phyloP scores from a whole-genome alignment of 2,888 invertebrate genomes.

The Protodeltote pygarga region DNA sequence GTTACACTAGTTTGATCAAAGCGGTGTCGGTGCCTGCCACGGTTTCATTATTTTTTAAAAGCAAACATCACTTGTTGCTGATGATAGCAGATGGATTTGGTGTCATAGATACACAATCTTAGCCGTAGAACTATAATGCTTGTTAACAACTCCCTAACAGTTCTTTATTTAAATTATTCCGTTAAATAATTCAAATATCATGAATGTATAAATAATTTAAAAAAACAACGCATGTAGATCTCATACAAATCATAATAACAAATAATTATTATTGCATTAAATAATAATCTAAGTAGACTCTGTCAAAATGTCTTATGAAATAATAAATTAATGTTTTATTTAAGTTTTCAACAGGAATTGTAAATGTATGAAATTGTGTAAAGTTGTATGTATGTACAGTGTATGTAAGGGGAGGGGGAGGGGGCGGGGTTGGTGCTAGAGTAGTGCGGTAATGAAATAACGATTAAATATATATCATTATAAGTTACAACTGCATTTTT shows the following conservation, averaged over 20 bases:
- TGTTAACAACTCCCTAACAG: too few relatives aligned
- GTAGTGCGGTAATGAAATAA: slow-evolving; percentile 31
- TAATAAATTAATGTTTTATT: not conserved
- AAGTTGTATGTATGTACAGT: slow-evolving; percentile 32
- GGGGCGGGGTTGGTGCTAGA: slow-evolving; percentile 54
- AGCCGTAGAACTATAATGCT: too few relatives aligned
- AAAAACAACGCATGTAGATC: not conserved
- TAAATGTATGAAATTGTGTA: slow-evolving; percentile 21
- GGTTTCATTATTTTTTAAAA: too few relatives aligned
- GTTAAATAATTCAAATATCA: not conserved
- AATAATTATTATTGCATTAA: not conserved
- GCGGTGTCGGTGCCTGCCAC: too few relatives aligned
- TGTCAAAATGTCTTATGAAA: slow-evolving; percentile 3
- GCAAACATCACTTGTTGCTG: too few relatives aligned
- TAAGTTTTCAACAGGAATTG: slow-evolving; percentile 1
- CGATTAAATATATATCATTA: slow-evolving; percentile 43
- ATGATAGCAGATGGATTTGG: too few relatives aligned
- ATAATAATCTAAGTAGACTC: slow-evolving; percentile 7
- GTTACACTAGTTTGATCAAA: too few relatives aligned
- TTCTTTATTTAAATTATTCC: not conserved
- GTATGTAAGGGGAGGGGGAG: not conserved
- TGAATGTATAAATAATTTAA: not conserved
- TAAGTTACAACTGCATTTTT: slow-evolving; percentile 10
- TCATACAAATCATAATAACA: not conserved
- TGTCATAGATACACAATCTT: too few relatives aligned